Percentiles rank a stretch among this genome's conserved stretches.
Conservation (phyloP, 1,140 invertebrate species). For the Nymphalis io region DNA sequence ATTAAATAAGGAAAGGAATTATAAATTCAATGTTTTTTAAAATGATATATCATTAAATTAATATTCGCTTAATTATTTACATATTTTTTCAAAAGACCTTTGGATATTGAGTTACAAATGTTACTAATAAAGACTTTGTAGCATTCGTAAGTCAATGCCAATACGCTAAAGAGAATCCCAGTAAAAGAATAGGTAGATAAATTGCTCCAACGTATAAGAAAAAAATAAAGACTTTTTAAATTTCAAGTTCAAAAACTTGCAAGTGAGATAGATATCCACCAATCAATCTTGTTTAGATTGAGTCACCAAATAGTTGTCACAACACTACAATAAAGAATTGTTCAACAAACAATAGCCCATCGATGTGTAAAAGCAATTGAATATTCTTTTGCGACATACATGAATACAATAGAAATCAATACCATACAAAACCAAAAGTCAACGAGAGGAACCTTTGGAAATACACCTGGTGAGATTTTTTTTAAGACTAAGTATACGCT, state of each 20-base stretch:
- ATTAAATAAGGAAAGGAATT: too few species aligned
- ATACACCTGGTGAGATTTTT: constrained; percentile 21
- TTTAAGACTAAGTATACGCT: too few species aligned
- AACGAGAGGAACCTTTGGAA: constrained; percentile 8
- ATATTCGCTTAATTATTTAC: too few species aligned
- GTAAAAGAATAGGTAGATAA: not conserved
- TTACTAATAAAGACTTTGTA: not conserved
- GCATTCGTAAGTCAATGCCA: too few species aligned
- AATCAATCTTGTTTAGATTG: constrained; percentile 67
- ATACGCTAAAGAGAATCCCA: too few species aligned
- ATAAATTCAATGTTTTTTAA: too few species aligned
- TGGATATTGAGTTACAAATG: not conserved
- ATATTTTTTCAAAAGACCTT: too few species aligned
- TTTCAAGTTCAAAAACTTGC: not conserved
- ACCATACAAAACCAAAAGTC: constrained; percentile 24
- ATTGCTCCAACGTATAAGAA: not conserved
- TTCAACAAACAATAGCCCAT: constrained; percentile 40
- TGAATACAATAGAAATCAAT: constrained; percentile 40
- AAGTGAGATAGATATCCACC: constrained; percentile 30
- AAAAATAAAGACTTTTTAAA: not conserved
- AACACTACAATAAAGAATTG: constrained; percentile 50
- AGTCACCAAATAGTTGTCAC: constrained; percentile 59
- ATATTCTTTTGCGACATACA: constrained; percentile 31
- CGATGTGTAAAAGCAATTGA: constrained; percentile 38
- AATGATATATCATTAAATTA: too few species aligned